A percentile compares a stretch with the other conserved stretches of the same genome.
phyloP scores from a whole-genome alignment of 2,888 invertebrate species.

The Piscicola geometra region DNA sequence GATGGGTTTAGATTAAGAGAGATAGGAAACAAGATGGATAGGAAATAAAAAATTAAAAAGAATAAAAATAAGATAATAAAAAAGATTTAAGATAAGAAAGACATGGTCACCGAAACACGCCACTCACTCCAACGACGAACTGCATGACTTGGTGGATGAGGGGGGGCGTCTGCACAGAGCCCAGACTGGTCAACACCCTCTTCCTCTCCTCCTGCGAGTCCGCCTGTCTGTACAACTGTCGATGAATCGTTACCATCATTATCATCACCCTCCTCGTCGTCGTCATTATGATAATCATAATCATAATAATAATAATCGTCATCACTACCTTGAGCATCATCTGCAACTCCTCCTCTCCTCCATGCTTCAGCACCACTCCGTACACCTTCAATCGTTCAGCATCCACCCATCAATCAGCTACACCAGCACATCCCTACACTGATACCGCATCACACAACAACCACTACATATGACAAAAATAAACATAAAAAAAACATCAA shows the following conservation, averaged over 20 bases:
- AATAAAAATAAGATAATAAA: too few relatives aligned
- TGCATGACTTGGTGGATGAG: constrained; percentile 67
- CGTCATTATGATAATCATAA: too few relatives aligned
- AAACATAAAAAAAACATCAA: too few relatives aligned
- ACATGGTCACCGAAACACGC: too few relatives aligned
- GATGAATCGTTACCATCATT: constrained; percentile 10
- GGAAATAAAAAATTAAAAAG: too few relatives aligned
- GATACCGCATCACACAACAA: too few relatives aligned
- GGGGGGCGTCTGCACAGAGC: constrained; percentile 69
- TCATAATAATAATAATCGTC: constrained; percentile 1
- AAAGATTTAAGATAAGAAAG: too few relatives aligned
- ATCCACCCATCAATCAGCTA: neutral
- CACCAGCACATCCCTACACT: too few relatives aligned
- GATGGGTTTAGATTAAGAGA: too few relatives aligned
- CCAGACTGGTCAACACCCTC: constrained; percentile 77
- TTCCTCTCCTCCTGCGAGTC: constrained; percentile 90
- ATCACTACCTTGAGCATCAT: constrained; percentile 66
- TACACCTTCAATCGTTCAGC: constrained; percentile 61
- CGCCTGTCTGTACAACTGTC: constrained; percentile 66
- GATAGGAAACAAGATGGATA: too few relatives aligned
- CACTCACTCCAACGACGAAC: constrained; percentile 59
- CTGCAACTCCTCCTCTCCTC: constrained; percentile 67
- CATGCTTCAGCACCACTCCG: constrained; percentile 72
- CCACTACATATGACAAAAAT: too few relatives aligned
- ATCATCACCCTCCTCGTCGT: neutral